A percentile compares a stretch with the other conserved stretches of the same genome.
These are phyloP conservation scores for Indicator maculatus DNA, from an alignment of 2,113 vertebrate species.

Conservation along the genomic window DNA sequence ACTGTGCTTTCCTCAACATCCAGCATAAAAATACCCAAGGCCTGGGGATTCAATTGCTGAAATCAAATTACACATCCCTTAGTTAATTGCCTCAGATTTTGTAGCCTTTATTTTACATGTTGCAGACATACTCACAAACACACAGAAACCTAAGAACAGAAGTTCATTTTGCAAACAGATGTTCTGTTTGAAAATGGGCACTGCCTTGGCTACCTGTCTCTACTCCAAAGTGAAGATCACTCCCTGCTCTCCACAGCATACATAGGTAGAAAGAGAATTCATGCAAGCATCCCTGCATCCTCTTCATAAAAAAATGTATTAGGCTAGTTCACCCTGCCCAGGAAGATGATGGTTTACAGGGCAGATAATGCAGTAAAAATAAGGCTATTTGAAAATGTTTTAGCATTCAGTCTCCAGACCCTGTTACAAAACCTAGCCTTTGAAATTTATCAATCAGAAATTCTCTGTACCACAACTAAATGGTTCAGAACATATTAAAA, in stretches of 20 bases:
- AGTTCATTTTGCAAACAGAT: not conserved
- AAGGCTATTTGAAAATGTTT: not conserved
- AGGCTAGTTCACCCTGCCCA: not conserved
- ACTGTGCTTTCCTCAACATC: not conserved
- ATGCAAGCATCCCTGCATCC: not conserved
- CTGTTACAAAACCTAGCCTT: not conserved
- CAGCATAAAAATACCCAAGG: not conserved
- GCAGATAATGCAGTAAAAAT: not conserved
- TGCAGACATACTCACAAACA: not conserved
- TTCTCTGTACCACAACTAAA: not conserved
- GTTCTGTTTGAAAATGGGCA: not conserved
- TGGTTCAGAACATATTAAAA: not conserved
- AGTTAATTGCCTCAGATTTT: not conserved
- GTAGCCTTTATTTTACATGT: not conserved
- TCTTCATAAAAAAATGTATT: not conserved
- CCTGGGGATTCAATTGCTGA: not conserved
- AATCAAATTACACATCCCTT: not conserved
- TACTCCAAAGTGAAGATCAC: not conserved
- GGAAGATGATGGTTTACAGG: not conserved
- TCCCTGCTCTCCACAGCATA: not conserved
- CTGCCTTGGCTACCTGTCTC: not conserved
- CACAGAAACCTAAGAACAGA: not conserved
- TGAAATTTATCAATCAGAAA: not conserved
- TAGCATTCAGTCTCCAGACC: not conserved
- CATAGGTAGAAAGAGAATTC: accelerated